phyloP scores from a whole-genome alignment of 1,140 invertebrate genomes.

The Trissolcus basalis region DNA sequence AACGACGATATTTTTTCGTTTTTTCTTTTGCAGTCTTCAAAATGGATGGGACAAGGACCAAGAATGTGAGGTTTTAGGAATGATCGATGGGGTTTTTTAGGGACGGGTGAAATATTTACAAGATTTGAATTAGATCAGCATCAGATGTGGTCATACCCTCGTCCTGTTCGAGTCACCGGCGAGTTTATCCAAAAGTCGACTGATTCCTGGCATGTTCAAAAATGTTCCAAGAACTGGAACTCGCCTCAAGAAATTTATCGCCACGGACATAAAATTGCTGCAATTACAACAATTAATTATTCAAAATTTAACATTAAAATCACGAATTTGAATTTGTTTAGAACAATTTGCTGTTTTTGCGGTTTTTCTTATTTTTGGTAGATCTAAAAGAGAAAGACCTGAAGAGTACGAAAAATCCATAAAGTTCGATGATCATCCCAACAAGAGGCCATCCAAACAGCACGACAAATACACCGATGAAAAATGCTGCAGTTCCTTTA shows the following conservation, averaged over 20 bases:
- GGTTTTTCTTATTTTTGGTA: not conserved
- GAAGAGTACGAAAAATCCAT: conserved; percentile 89
- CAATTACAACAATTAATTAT: conserved; percentile 58
- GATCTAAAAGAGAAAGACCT: conserved; percentile 72
- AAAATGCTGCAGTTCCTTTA: conserved; percentile 93
- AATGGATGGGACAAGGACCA: conserved; percentile 1
- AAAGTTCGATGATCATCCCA: conserved; percentile 97
- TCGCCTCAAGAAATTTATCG: conserved; percentile 90
- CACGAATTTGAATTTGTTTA: no score
- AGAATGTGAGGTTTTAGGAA: conserved; percentile 8
- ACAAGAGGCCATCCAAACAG: conserved; percentile 96
- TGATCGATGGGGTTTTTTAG: not conserved
- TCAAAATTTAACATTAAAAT: no score
- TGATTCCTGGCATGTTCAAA: conserved; percentile 85
- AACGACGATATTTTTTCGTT: no score
- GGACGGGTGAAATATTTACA: conserved; percentile 65
- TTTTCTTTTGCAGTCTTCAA: conserved; percentile 21
- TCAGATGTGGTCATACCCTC: conserved; percentile 77
- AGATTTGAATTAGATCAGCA: conserved; percentile 54
- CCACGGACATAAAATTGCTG: conserved; percentile 91
- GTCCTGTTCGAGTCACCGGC: conserved; percentile 80
- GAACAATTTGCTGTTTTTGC: no score
- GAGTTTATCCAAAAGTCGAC: conserved; percentile 78
- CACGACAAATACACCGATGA: conserved; percentile 95
- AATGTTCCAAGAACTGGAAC: conserved; percentile 85